These are phyloP conservation scores for Charanyca ferruginea DNA, from an alignment of 2,888 invertebrate species.

Conservation along the genomic window DNA sequence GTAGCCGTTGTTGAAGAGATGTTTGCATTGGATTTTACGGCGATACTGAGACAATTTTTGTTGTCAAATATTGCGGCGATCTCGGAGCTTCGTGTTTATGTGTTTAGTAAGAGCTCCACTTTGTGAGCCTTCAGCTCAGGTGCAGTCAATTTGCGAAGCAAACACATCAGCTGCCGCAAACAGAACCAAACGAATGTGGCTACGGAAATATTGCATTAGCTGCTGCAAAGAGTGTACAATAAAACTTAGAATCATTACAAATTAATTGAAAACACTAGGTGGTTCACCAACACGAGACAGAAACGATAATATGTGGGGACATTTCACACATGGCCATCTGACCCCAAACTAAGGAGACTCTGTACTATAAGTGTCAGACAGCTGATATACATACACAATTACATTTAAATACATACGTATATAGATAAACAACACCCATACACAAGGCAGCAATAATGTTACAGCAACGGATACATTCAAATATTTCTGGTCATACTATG, in stretches of 20 bases:
- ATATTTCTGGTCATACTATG: no score
- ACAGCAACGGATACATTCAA: no score
- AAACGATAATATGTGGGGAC: no score
- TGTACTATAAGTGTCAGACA: no score
- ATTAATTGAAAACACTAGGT: neutral
- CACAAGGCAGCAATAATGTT: no score
- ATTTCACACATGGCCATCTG: no score
- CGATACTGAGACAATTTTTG: conserved; percentile 74
- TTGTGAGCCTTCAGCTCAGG: conserved; percentile 27
- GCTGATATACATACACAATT: no score
- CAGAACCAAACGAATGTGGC: conserved; percentile 7
- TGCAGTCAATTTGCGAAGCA: conserved; percentile 63
- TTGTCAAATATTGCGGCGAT: conserved; percentile 68
- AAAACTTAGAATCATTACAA: conserved; percentile 14
- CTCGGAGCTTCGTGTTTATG: conserved; percentile 59
- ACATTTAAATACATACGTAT: no score
- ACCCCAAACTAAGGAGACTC: no score
- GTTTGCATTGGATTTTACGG: conserved; percentile 77
- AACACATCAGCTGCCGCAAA: conserved; percentile 38
- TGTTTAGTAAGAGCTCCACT: conserved; percentile 52
- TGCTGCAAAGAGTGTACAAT: conserved; percentile 22
- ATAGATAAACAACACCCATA: no score
- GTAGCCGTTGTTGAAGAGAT: conserved; percentile 66
- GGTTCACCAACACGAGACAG: neutral
- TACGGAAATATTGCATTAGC: conserved; percentile 35